These are phyloP conservation scores for Nothoprocta perdicaria DNA, from an alignment of 2,113 vertebrate genomes.

Conservation along the genomic window DNA sequence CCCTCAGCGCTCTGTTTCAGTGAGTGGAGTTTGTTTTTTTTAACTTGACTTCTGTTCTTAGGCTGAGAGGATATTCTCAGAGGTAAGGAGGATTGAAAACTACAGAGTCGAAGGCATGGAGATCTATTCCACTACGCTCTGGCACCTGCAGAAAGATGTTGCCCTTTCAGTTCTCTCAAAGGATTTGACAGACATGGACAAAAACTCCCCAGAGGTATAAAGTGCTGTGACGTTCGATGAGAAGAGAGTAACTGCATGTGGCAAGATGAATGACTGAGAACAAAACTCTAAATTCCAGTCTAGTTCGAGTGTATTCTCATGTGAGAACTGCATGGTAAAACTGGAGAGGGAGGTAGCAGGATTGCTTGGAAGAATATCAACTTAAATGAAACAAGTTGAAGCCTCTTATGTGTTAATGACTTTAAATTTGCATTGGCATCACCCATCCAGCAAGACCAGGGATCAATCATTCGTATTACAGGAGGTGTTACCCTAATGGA, in stretches of 20 bases:
- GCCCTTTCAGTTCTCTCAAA: conserved; percentile 95
- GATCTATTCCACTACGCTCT: conserved; percentile 96
- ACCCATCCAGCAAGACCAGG: background rate
- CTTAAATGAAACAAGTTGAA: background rate
- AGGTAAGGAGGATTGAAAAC: conserved; percentile 94
- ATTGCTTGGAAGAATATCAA: background rate
- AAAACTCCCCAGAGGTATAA: conserved; percentile 94
- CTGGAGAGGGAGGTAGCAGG: background rate
- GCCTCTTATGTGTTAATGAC: background rate
- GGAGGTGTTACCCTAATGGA: background rate
- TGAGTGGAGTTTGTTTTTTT: background rate
- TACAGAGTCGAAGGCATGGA: conserved; percentile 97
- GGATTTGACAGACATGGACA: conserved; percentile 98
- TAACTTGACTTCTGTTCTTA: conserved; percentile 57
- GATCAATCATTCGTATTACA: background rate
- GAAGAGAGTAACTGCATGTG: background rate
- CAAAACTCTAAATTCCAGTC: background rate
- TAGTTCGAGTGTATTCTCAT: background rate
- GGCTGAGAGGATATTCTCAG: conserved; percentile 96
- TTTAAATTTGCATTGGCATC: background rate
- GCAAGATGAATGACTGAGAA: background rate
- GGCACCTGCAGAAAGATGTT: conserved; percentile 98
- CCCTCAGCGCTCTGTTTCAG: background rate
- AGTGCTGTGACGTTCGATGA: background rate
- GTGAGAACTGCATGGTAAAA: background rate